These are phyloP conservation scores for Drosophila nasuta DNA, from an alignment of 1,140 invertebrate genomes.

Conservation along the genomic window DNA sequence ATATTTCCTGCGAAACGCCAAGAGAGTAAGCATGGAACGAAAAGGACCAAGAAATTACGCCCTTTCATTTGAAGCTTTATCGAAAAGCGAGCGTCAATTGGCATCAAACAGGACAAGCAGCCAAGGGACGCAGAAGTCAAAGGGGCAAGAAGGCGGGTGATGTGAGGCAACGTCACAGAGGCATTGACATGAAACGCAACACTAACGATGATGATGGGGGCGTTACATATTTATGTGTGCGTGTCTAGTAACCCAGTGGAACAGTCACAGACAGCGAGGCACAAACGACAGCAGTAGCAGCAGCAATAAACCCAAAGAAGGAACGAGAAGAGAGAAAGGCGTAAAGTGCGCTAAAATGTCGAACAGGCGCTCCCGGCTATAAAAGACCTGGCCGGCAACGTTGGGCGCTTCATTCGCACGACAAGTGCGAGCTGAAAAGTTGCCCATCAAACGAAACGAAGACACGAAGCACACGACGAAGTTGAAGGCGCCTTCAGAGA, in stretches of 20 bases:
- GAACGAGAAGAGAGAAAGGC: conserved; percentile 52
- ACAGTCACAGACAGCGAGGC: conserved; percentile 36
- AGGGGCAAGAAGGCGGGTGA: not conserved
- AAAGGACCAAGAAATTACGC: conserved; percentile 36
- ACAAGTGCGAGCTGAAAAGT: conserved; percentile 55
- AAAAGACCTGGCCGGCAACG: conserved; percentile 66
- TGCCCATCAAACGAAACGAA: conserved; percentile 34
- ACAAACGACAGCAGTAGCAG: conserved; percentile 23
- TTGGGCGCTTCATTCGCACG: conserved; percentile 60
- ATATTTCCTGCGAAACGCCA: conserved; percentile 62
- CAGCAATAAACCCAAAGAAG: no score
- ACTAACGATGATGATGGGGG: conserved; percentile 49
- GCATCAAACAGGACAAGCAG: conserved; percentile 19
- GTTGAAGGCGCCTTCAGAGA: conserved; percentile 40
- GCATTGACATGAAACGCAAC: conserved; percentile 51
- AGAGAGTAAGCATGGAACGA: conserved; percentile 38
- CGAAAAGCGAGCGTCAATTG: conserved; percentile 48
- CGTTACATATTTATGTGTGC: conserved; percentile 11
- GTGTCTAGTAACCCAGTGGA: conserved; percentile 10
- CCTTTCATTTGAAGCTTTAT: conserved; percentile 49
- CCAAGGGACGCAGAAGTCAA: not conserved
- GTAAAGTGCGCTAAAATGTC: conserved; percentile 54
- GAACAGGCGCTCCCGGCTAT: conserved; percentile 51
- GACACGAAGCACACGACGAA: conserved; percentile 44
- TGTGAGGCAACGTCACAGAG: conserved; percentile 7